Conservation (phyloP, 2,797 vertebrate species). For the Hippopotamyrus pictus region DNA sequence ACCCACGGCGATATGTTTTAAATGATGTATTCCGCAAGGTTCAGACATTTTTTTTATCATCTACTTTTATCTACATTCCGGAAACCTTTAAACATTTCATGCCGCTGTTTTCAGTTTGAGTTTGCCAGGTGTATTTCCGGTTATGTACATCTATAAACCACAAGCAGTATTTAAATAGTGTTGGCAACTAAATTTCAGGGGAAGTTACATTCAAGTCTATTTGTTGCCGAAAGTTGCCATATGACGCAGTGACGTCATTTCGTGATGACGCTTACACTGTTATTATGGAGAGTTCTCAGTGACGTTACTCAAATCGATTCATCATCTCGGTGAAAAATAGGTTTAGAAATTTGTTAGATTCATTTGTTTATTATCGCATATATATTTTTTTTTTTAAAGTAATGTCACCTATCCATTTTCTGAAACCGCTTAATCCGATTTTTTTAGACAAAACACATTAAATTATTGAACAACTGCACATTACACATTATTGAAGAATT, state of each 20-base stretch:
- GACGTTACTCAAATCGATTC: neutral
- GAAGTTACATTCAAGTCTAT: neutral
- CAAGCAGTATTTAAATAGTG: neutral
- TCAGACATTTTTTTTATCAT: neutral
- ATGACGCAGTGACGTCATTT: neutral
- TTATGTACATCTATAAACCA: neutral
- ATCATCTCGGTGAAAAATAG: neutral
- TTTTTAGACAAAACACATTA: neutral
- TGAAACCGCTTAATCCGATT: neutral
- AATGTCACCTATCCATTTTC: neutral
- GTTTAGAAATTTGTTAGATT: neutral
- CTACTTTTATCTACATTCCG: neutral
- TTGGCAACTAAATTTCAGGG: neutral
- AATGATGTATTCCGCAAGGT: neutral
- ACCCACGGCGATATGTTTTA: neutral
- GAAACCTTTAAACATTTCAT: neutral
- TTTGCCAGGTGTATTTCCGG: neutral
- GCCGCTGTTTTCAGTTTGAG: neutral
- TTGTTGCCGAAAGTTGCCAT: neutral
- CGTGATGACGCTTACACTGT: neutral
- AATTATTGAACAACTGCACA: neutral
- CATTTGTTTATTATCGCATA: neutral
- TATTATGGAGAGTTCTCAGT: neutral
- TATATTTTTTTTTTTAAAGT: neutral
- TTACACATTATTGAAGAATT: neutral